These are phyloP conservation scores for Myiopsitta monachus DNA, from an alignment of 2,113 vertebrate genomes.

Conservation along the genomic window DNA sequence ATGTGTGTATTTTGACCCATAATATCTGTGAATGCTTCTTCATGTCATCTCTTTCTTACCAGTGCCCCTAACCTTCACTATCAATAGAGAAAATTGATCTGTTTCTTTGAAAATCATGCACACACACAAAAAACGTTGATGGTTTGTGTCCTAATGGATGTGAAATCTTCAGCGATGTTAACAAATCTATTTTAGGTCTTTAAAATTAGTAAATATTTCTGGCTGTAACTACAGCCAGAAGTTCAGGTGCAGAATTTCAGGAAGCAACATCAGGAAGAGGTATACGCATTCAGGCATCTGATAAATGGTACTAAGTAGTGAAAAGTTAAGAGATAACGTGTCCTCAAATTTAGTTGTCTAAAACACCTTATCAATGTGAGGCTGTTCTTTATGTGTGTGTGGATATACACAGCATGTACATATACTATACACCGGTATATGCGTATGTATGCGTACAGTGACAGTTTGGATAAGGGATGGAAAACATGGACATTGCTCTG, in stretches of 20 bases:
- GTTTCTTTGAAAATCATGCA: background rate
- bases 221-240: background rate
- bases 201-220: background rate
- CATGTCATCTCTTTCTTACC: background rate
- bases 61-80: background rate
- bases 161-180: background rate
- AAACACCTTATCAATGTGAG: background rate
- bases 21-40: background rate
- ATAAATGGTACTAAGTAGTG: background rate
- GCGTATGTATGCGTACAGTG: background rate
- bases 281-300: too few relatives aligned
- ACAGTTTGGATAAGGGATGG: background rate
- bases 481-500: background rate
- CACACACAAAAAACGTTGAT: fast-evolving
- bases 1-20: background rate
- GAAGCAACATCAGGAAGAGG: background rate
- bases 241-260: background rate
- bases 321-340: background rate
- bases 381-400: background rate
- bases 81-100: background rate
- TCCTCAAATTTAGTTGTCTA: background rate
- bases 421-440: background rate
- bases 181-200: background rate
- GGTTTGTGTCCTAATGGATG: background rate
- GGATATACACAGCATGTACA: background rate